Evolutionary conservation across 2,888 invertebrate species (phyloP), one percentile per base, ranked within the genome.

Genomic region (Oscheius sp.): DNA sequence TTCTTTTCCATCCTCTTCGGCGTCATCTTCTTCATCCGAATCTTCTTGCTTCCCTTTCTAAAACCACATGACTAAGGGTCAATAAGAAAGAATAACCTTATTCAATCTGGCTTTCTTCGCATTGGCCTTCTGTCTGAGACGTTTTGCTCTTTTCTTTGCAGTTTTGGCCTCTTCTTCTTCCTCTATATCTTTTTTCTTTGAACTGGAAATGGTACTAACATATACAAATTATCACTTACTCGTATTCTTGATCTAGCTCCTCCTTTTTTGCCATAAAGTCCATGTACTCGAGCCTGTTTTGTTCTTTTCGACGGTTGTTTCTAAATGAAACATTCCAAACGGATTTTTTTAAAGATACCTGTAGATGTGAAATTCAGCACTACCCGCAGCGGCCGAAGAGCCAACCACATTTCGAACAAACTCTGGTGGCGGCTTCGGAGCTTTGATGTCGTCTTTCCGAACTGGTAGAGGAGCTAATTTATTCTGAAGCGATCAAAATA

Each of bases 321-420:
- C 90, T 98, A 97, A 90, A 98, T 32, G 3, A 57, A 37, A 3
- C n/a, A n/a, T 32, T 21, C 47, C 37, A 29, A 33, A 57, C 5
- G 2, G 53, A 21, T 21, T 21, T 21, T 21, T 50, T 50, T 21
- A 10, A 10, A 55, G 11, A 51, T n/a, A 99, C 97, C 90, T 98
- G 97, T 90, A 99, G 97, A 98, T 97, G 90, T 99, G 98, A 90
- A 99, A 99, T 90, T 99, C 99, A 9, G 99, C 98, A 77, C 96
- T 96, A 1, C 99, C 99, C 48, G 98, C 99, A 29, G 99, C 99
- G 42, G 99, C 99, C 91, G 96, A 96, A 0, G 97, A 98, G n/a
- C 98, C 98, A 96, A 98, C 98, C 2, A 98, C 96, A 93, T 99
- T 99, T 74, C 97, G 92, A 5, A 98, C 96, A 91, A 98, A 98